A percentile compares a stretch with the other conserved stretches of the same genome.
Conservation (phyloP, 1,140 invertebrate genomes). For the Plectus sambesii region DNA sequence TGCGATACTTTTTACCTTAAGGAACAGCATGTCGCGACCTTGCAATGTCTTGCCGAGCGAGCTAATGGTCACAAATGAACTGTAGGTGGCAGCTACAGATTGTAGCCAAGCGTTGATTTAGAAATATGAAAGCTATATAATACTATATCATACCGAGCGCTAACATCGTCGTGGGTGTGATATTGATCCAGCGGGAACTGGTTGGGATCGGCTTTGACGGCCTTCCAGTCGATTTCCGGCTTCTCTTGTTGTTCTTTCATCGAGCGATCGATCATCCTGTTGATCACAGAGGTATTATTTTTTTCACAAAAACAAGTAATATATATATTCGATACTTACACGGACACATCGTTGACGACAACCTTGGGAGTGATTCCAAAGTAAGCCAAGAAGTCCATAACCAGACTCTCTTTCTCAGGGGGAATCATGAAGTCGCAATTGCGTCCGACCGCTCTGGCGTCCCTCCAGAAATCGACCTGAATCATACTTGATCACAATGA, state of each 20-base stretch:
- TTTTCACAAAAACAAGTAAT: constrained; percentile 17
- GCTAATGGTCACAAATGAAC: constrained; percentile 11
- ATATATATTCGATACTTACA: constrained; percentile 14
- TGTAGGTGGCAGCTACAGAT: constrained; percentile 19
- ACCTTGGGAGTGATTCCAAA: constrained; percentile 18
- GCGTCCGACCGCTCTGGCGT: too few relatives aligned
- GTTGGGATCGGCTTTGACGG: too few relatives aligned
- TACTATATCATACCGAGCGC: too few relatives aligned
- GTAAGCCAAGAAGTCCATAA: constrained; percentile 15
- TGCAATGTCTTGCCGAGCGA: constrained; percentile 25
- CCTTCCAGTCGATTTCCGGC: constrained; percentile 8
- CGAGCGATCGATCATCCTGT: constrained; percentile 8
- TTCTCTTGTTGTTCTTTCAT: neutral
- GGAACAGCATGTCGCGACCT: constrained; percentile 25
- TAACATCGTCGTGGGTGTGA: constrained; percentile 25
- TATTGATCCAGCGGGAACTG: constrained; percentile 37
- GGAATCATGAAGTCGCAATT: constrained; percentile 30
- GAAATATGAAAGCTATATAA: too few relatives aligned
- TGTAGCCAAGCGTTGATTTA: constrained; percentile 23
- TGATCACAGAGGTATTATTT: constrained; percentile 14
- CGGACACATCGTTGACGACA: constrained; percentile 27
- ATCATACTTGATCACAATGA: too few relatives aligned
- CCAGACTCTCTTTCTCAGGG: constrained; percentile 18
- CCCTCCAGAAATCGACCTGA: too few relatives aligned
- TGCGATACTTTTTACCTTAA: constrained; percentile 30